Evolutionary conservation across 2,797 vertebrate species (phyloP).

Genomic region (Hydrophis major): DNA sequence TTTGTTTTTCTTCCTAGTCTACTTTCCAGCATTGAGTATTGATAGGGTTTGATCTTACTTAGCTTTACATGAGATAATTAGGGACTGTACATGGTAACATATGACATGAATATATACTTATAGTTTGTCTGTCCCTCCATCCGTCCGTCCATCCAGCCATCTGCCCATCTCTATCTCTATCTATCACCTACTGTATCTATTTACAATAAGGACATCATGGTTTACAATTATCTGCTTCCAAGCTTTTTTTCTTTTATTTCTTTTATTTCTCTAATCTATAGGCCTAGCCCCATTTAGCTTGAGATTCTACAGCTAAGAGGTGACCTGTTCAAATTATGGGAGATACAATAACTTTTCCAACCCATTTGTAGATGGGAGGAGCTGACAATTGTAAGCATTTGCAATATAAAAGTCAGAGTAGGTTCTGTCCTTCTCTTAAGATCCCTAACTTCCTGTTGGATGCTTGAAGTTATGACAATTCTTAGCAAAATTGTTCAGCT

Average conservation of each 20-base stretch:
- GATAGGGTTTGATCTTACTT: neutral
- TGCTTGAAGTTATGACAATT: neutral
- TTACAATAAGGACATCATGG: neutral
- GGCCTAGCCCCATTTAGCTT: neutral
- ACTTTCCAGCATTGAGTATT: neutral
- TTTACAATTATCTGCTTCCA: neutral
- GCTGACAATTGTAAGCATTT: neutral
- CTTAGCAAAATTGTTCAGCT: neutral
- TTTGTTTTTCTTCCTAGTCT: neutral
- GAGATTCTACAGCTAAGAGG: neutral
- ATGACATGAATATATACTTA: neutral
- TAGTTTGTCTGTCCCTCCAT: rapidly evolving
- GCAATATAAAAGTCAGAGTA: neutral
- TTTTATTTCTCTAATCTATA: neutral
- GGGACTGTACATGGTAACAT: neutral
- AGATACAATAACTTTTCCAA: neutral
- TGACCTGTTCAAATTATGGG: neutral
- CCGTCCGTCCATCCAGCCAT: rapidly evolving
- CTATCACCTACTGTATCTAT: neutral
- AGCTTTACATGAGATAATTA: neutral
- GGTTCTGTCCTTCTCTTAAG: neutral
- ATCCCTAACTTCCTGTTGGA: too few species aligned
- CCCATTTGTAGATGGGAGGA: neutral
- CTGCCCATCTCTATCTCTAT: neutral
- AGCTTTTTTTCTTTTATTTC: neutral